A percentile compares a stretch with the other conserved stretches of the same genome.
These are phyloP conservation scores for Eugnorisma glareosa DNA, from an alignment of 2,888 invertebrate species.

Conservation along the genomic window DNA sequence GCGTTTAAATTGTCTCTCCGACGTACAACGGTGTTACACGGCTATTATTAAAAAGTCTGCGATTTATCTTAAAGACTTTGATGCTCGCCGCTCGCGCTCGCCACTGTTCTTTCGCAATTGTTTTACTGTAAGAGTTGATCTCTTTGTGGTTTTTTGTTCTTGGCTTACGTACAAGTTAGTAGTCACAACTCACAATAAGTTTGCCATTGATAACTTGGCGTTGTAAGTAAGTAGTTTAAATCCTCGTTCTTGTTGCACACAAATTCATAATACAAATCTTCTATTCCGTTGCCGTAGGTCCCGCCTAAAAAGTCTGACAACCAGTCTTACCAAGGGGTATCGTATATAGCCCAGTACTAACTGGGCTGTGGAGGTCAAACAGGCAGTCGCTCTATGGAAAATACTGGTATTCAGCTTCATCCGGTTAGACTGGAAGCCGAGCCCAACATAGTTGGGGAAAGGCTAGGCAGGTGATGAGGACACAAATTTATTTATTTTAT, in stretches of 20 bases:
- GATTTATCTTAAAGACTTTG: constrained; percentile 42
- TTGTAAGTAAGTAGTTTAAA: background rate
- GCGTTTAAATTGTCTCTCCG: constrained; percentile 60
- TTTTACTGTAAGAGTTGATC: constrained; percentile 17
- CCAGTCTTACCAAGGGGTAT: no score
- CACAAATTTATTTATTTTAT: no score
- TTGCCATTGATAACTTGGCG: background rate
- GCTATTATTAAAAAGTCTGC: constrained; percentile 59
- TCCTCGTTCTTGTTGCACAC: background rate
- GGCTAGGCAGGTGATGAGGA: no score
- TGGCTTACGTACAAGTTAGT: no score
- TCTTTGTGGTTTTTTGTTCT: constrained; percentile 1
- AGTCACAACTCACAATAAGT: background rate
- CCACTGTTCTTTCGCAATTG: background rate
- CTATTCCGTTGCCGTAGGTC: no score
- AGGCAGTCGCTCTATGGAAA: no score
- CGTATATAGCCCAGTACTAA: no score
- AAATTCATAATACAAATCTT: background rate
- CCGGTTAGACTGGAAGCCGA: no score
- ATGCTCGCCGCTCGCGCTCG: background rate
- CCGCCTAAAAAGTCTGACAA: no score
- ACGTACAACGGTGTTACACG: constrained; percentile 47
- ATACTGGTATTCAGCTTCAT: no score
- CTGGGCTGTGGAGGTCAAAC: no score
- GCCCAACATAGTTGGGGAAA: no score